Conservation (phyloP, 2,888 invertebrate genomes). For the Taphrorychus bicolor region DNA sequence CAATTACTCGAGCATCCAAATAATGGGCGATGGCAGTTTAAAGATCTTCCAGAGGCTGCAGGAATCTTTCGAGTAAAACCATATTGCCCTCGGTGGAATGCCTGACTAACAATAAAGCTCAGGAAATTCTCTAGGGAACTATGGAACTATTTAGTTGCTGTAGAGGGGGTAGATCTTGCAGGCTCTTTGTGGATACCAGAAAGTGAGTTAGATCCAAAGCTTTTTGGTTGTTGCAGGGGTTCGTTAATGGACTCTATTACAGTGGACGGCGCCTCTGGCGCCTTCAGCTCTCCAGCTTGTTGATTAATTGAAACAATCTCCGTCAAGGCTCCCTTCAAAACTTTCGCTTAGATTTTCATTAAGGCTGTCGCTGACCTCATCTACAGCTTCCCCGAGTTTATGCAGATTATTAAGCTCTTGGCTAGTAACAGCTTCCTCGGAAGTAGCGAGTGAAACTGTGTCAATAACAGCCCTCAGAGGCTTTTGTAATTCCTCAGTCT, state of each 20-base stretch:
- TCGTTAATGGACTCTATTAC: conserved; percentile 45
- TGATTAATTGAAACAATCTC: conserved; percentile 37
- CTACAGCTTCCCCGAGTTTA: conserved; percentile 48
- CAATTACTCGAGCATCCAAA: conserved; percentile 45
- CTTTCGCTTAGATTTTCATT: conserved; percentile 45
- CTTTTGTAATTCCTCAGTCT: conserved; percentile 49
- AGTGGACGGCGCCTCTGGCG: conserved; percentile 33
- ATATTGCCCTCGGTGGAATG: conserved; percentile 48
- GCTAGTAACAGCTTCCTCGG: conserved; percentile 38
- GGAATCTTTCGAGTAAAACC: conserved; percentile 49
- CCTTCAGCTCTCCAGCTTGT: conserved; percentile 40
- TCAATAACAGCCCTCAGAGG: conserved; percentile 50
- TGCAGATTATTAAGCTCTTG: conserved; percentile 48
- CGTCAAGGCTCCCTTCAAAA: conserved; percentile 42
- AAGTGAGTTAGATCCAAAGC: conserved; percentile 50
- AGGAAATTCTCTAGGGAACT: conserved; percentile 50
- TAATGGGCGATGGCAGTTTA: conserved; percentile 47
- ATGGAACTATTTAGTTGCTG: conserved; percentile 49
- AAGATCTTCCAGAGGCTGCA: conserved; percentile 50
- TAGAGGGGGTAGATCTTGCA: conserved; percentile 40
- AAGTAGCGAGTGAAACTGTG: conserved; percentile 35
- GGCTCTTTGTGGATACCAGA: conserved; percentile 43
- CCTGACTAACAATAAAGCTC: conserved; percentile 51
- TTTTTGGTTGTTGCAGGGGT: conserved; percentile 46
- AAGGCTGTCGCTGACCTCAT: conserved; percentile 42